These are phyloP conservation scores for Caenorhabditis uteleia DNA, from an alignment of 2,888 invertebrate species.

Conservation along the genomic window DNA sequence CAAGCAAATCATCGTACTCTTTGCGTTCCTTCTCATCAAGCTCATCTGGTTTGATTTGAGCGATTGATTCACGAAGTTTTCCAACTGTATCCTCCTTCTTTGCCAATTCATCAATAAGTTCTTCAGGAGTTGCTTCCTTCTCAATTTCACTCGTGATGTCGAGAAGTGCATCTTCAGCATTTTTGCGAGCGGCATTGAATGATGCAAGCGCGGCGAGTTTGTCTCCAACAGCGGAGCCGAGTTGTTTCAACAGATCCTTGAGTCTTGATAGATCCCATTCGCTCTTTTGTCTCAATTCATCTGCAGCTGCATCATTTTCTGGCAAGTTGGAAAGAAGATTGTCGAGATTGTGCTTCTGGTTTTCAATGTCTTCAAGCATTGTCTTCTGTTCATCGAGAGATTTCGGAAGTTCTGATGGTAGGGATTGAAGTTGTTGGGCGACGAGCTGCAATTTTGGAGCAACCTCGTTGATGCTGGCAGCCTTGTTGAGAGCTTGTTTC, in stretches of 20 bases:
- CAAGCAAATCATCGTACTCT: constrained; percentile 36
- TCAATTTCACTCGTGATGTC: constrained; percentile 3
- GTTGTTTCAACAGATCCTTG: constrained; percentile 37
- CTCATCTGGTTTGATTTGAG: constrained; percentile 18
- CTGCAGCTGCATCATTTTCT: constrained; percentile 21
- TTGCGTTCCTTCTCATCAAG: constrained; percentile 35
- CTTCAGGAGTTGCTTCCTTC: constrained; percentile 24
- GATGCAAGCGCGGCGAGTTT: constrained; percentile 46
- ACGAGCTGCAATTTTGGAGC: constrained; percentile 33
- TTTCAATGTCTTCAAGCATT: constrained; percentile 35
- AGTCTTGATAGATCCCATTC: constrained; percentile 42
- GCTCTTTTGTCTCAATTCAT: constrained; percentile 39
- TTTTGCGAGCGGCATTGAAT: constrained; percentile 42
- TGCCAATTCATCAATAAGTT: constrained; percentile 19
- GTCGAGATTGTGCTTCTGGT: constrained; percentile 30
- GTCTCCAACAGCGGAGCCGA: constrained; percentile 44
- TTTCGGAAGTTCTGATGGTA: constrained; percentile 17
- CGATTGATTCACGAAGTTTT: constrained; percentile 24
- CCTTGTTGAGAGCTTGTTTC: constrained; percentile 18
- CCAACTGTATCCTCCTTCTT: constrained; percentile 21
- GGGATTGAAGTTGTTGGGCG: constrained; percentile 22
- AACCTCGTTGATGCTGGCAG: constrained; percentile 20
- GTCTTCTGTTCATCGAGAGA: constrained; percentile 36
- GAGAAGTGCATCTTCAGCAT: constrained; percentile 29
- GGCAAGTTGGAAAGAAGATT: constrained; percentile 30